A percentile compares a stretch with the other conserved stretches of the same genome.
Conservation (phyloP, 2,888 invertebrate genomes). For the Orchesellides sinensis region DNA sequence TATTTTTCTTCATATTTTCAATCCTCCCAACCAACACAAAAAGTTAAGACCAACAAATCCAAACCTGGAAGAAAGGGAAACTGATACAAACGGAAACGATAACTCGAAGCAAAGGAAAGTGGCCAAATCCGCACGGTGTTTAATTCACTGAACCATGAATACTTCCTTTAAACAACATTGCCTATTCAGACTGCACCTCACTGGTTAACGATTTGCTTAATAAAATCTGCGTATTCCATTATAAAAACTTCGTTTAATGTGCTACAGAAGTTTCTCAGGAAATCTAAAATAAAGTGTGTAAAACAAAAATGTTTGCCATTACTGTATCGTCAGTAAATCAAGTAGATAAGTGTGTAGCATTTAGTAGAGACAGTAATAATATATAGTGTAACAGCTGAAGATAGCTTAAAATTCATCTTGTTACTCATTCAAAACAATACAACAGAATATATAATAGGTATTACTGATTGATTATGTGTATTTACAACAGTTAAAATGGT, state of each 20-base stretch:
- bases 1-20: background rate
- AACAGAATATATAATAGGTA: slow-evolving; percentile 5
- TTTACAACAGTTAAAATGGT: slow-evolving; percentile 34
- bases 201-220: too few species aligned
- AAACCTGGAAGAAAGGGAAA: too few species aligned
- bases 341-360: background rate
- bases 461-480: slow-evolving; percentile 30
- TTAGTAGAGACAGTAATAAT: background rate
- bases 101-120: too few species aligned
- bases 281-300: background rate
- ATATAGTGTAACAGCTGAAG: slow-evolving; percentile 14
- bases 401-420: slow-evolving; percentile 17
- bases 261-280: too few species aligned
- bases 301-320: background rate
- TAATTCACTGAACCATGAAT: too few species aligned
- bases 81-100: background rate
- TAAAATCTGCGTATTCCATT: background rate
- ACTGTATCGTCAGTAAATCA: background rate
- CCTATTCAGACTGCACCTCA: background rate
- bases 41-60: background rate
- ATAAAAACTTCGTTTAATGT: too few species aligned
- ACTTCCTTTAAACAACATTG: too few species aligned
- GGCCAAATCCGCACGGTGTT: too few species aligned
- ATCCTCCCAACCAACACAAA: background rate
- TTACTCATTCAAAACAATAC: slow-evolving; percentile 17